These are phyloP conservation scores for Karalla daura DNA, from an alignment of 2,797 vertebrate species.

Conservation along the genomic window DNA sequence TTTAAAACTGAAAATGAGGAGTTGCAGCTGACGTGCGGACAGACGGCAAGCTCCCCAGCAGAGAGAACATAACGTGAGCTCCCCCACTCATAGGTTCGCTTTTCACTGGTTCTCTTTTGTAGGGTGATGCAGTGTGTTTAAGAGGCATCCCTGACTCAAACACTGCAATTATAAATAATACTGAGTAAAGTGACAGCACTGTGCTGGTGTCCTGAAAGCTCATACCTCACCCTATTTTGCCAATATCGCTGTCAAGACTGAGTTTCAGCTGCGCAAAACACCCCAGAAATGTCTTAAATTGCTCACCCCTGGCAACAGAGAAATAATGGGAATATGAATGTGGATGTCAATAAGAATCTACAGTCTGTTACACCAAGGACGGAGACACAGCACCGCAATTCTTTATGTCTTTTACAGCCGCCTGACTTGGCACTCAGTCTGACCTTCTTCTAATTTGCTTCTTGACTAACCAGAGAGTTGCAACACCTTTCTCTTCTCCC, in stretches of 20 bases:
- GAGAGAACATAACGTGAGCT: conserved; percentile 7
- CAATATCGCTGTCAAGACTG: conserved; percentile 9
- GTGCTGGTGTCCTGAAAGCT: background rate
- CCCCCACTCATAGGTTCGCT: background rate
- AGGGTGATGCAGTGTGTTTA: background rate
- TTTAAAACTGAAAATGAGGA: too few relatives aligned
- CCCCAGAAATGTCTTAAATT: conserved; percentile 7
- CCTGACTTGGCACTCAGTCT: conserved; percentile 8
- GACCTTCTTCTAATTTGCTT: conserved; percentile 17
- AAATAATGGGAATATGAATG: conserved; percentile 12
- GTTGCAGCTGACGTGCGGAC: background rate
- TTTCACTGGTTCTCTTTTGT: conserved; percentile 20
- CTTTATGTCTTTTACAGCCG: conserved; percentile 8
- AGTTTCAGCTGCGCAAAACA: conserved; percentile 12
- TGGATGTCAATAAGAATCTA: conserved; percentile 24
- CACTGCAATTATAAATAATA: background rate
- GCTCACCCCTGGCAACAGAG: conserved; percentile 20
- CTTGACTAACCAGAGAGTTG: conserved; percentile 28
- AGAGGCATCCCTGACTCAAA: conserved; percentile 4
- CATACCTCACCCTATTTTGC: background rate
- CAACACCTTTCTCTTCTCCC: conserved; percentile 1
- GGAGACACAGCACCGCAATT: background rate
- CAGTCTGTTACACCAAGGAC: conserved; percentile 7
- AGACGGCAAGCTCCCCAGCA: background rate
- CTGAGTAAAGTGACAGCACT: background rate